Evolutionary conservation across 2,113 vertebrate species (phyloP).

Genomic region (Paratilapia polleni): DNA sequence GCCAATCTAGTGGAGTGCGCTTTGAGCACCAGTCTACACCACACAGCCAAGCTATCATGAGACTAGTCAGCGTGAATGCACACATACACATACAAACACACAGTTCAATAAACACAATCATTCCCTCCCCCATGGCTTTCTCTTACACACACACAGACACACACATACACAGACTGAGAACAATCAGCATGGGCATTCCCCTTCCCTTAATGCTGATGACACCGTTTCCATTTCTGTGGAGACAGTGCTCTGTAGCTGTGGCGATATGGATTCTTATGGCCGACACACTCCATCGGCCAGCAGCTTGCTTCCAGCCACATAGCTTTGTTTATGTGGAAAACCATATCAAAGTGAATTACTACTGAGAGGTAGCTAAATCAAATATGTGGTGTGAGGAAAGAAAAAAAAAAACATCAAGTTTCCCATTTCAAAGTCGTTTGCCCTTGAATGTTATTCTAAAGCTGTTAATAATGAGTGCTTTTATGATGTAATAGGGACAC

Average conservation of each 20-base stretch:
- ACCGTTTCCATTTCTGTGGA: slow-evolving; percentile 66
- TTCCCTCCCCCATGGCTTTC: slow-evolving; percentile 43
- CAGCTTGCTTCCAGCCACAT: slow-evolving; percentile 72
- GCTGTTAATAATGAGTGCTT: slow-evolving; percentile 68
- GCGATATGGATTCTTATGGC: slow-evolving; percentile 72
- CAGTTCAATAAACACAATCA: slow-evolving; percentile 67
- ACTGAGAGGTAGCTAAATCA: slow-evolving; percentile 75
- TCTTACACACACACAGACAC: slow-evolving; percentile 8
- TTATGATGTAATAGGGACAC: slow-evolving; percentile 70
- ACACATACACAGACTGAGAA: slow-evolving; percentile 27
- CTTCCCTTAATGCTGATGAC: slow-evolving; percentile 74
- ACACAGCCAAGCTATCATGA: slow-evolving; percentile 63
- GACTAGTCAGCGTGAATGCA: slow-evolving; percentile 59
- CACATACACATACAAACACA: slow-evolving; percentile 55
- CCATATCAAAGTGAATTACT: slow-evolving; percentile 78
- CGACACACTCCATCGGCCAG: slow-evolving; percentile 75
- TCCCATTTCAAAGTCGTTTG: slow-evolving; percentile 76
- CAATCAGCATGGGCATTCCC: slow-evolving; percentile 61
- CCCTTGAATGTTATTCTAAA: slow-evolving; percentile 72
- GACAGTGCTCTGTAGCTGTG: slow-evolving; percentile 62
- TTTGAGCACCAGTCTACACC: slow-evolving; percentile 73
- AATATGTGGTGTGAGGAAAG: slow-evolving; percentile 63
- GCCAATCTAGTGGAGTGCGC: slow-evolving; percentile 57
- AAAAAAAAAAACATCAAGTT: slow-evolving; percentile 58
- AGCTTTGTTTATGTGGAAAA: slow-evolving; percentile 77